Percentiles rank a stretch among this genome's conserved stretches.
phyloP scores from a whole-genome alignment of 2,113 vertebrate genomes.

The Colaptes auratus region DNA sequence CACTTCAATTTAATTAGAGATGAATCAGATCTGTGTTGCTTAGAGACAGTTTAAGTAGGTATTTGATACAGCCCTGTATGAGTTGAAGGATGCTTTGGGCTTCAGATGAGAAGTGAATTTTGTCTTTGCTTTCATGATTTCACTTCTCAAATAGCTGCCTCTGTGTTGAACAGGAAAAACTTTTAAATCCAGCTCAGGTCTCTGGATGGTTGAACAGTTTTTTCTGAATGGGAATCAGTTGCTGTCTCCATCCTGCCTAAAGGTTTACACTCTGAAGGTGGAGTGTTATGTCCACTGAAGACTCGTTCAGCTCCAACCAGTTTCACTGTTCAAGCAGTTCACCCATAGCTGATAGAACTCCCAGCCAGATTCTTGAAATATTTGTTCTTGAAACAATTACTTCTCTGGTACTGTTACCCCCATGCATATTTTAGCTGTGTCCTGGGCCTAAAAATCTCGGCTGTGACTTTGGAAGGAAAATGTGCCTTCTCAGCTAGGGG shows the following conservation, averaged over 20 bases:
- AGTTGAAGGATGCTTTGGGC: background rate
- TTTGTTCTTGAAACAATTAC: background rate
- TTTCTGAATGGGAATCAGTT: background rate
- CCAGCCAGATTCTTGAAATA: background rate
- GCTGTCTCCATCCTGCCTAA: background rate
- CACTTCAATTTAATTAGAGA: background rate
- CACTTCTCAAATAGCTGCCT: background rate
- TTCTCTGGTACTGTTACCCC: background rate
- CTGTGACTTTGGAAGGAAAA: background rate
- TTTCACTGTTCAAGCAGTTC: background rate
- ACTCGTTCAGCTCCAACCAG: accelerated
- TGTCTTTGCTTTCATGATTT: background rate
- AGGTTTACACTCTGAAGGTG: background rate
- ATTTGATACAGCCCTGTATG: background rate
- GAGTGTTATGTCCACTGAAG: background rate
- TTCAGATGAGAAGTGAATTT: background rate
- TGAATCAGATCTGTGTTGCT: background rate
- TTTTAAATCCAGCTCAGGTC: background rate
- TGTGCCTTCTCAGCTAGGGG: background rate
- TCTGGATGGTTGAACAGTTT: background rate
- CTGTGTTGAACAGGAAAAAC: background rate
- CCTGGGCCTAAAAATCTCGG: background rate
- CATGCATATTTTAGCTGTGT: background rate
- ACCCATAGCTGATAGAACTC: background rate
- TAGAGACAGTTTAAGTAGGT: background rate